Conservation (phyloP, 2,113 vertebrate genomes). For the Centrocercus urophasianus region DNA sequence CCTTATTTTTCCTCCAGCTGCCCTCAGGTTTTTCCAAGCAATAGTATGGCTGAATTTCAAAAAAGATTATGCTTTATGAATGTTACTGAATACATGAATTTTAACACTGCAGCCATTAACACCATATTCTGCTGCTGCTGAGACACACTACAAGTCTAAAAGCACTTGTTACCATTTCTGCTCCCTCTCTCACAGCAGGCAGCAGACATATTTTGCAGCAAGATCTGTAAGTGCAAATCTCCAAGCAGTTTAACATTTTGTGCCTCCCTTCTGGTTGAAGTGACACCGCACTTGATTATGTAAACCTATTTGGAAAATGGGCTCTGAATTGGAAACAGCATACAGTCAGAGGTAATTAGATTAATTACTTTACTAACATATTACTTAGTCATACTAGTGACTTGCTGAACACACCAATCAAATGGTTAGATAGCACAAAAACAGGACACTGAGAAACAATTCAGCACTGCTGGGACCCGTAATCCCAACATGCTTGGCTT, state of each 20-base stretch:
- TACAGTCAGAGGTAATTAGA: background rate
- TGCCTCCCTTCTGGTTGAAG: background rate
- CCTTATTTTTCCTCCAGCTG: background rate
- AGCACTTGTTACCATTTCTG: background rate
- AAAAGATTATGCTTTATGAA: background rate
- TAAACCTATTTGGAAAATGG: background rate
- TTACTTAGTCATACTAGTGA: background rate
- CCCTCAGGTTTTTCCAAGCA: background rate
- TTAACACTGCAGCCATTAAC: background rate
- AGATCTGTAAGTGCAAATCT: background rate
- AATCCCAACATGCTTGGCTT: background rate
- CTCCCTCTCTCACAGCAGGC: background rate
- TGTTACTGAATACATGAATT: background rate
- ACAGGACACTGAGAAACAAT: background rate
- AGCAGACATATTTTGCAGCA: background rate
- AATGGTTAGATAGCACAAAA: background rate
- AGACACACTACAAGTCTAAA: background rate
- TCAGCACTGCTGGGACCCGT: background rate
- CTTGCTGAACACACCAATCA: background rate
- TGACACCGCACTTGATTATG: background rate
- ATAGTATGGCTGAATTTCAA: background rate
- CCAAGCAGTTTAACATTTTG: background rate
- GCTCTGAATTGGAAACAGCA: background rate
- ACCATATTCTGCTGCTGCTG: rapidly evolving
- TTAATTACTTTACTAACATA: background rate